Evolutionary conservation across 1,140 invertebrate genomes (phyloP), one percentile per base, ranked within the genome.

Genomic region (Aporrectodea caliginosa): DNA sequence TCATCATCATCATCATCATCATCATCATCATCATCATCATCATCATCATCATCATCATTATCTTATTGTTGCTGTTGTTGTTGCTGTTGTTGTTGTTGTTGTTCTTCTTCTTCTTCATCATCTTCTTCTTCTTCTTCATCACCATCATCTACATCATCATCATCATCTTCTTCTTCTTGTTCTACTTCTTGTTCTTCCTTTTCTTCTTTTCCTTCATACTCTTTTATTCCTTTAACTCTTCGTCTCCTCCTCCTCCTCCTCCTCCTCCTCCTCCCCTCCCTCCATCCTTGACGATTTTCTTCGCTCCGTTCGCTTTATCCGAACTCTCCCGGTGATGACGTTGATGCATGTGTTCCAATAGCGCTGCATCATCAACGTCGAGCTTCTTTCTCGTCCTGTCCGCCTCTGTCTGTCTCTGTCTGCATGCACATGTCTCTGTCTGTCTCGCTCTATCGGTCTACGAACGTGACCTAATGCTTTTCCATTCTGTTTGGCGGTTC

Each of bases 1-100:
- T 58, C 43, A 58, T 58, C 43, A 58, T 58, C 43, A 58, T 58
- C 43, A 58, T 58, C 43, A 58, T 58, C 43, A 58, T 58, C 43
- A 58, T 58, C 43, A 58, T 58, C 43, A 58, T 58, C 22, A 58
- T 58, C 43, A 58, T 58, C 43, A 58, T 58, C 22, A 58, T 58
- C 43, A 58, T 58, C 43, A 58, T 58, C 22, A 58, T 58, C 43
- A 58, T 58, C 43, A 58, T 58, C 22, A 12, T 22, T 58, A 12
- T 58, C 6, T 58, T 6, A 58, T 12, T 58, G 6, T 58, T 22
- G 22, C 43, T 12, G 43, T 58, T 58, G 43, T 58, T 6, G 6
- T 22, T 58, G 6, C 43, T 22, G 22, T 58, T 22, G 6, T 22
- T 58, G 6, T 22, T 12, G 6, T 58, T 58, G 6, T 58, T 58